A percentile compares a stretch with the other conserved stretches of the same genome.
Conservation (phyloP, 1,140 invertebrate genomes). For the Homalodisca vitripennis region DNA sequence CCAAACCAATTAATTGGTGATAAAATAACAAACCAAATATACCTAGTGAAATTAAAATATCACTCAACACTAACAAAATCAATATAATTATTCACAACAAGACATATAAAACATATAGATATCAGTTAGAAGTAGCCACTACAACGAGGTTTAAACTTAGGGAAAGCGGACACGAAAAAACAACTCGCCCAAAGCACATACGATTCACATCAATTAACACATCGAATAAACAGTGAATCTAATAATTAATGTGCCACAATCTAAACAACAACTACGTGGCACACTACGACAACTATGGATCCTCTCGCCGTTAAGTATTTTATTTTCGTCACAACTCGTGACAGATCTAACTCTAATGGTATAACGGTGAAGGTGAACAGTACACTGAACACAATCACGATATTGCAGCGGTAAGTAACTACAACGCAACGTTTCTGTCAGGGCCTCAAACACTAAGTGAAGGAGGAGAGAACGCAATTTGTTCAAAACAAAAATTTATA, state of each 20-base stretch:
- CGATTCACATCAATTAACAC: slow-evolving; percentile 2
- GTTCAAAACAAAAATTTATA: background rate
- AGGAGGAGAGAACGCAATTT: background rate
- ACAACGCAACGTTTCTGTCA: background rate
- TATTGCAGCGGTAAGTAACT: background rate
- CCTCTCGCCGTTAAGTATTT: background rate
- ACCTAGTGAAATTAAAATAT: background rate
- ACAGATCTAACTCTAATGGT: slow-evolving; percentile 12
- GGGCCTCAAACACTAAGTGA: no score
- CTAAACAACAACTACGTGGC: slow-evolving; percentile 1
- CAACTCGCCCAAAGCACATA: background rate
- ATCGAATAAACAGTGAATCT: background rate
- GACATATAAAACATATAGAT: background rate
- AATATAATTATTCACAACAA: background rate
- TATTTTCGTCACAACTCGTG: slow-evolving; percentile 15
- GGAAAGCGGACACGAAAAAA: background rate
- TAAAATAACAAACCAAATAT: slow-evolving; percentile 5
- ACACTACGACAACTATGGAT: slow-evolving; percentile 1
- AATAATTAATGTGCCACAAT: slow-evolving; percentile 4
- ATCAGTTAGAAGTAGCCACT: background rate
- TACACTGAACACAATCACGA: background rate
- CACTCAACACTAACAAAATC: background rate
- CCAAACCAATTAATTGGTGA: background rate
- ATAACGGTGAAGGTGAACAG: background rate
- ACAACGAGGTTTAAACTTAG: background rate